Conservation (phyloP, 2,113 vertebrate species). For the Muntiacus muntjak region DNA sequence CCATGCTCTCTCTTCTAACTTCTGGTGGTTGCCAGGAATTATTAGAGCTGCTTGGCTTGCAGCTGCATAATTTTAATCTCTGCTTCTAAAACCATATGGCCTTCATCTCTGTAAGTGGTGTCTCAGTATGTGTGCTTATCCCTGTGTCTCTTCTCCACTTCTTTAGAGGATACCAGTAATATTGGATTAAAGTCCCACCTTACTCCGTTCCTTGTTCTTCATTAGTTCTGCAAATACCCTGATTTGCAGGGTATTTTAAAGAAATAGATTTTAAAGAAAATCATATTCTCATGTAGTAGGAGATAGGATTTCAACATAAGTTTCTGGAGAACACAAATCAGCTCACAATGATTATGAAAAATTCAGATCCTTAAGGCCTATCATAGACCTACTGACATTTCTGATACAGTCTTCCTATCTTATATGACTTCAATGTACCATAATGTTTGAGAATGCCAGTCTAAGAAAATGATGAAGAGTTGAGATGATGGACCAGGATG, state of each 20-base stretch:
- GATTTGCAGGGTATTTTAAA: neutral
- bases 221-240: neutral
- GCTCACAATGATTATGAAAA: neutral
- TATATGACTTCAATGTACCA: neutral
- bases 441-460: neutral
- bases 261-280: too few relatives aligned
- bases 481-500: too few relatives aligned
- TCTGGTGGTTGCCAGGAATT: neutral
- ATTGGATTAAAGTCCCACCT: neutral
- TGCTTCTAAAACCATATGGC: neutral
- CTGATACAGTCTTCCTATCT: neutral
- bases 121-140: neutral
- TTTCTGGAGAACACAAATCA: neutral
- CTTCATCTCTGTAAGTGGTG: neutral
- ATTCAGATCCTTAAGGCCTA: neutral
- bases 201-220: neutral
- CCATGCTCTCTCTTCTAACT: neutral
- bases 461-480: neutral
- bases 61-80: neutral
- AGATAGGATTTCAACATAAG: neutral
- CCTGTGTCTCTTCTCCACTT: neutral
- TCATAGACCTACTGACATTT: neutral
- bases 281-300: neutral
- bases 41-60: neutral
- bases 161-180: neutral